Conservation (phyloP, 2,888 invertebrate genomes). For the Oxyscelio sp. region DNA sequence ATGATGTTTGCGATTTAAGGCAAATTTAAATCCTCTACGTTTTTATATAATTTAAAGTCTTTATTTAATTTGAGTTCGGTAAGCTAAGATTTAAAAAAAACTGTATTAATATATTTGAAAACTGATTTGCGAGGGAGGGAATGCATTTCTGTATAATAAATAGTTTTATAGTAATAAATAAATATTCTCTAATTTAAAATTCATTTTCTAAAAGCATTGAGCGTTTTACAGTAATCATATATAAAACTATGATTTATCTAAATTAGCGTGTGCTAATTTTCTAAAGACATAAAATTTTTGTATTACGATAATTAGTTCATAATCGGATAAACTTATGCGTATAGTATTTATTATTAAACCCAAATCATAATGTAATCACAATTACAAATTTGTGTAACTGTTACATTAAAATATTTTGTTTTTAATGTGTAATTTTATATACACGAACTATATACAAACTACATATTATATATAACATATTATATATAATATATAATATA, state of each 20-base stretch:
- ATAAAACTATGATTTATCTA: constrained; percentile 3
- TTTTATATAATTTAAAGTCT: neutral
- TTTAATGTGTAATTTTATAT: no score
- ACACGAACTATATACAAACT: no score
- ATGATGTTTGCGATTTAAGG: neutral
- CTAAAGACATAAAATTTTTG: constrained; percentile 7
- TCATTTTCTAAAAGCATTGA: constrained; percentile 3
- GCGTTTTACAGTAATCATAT: neutral
- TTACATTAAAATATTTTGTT: no score
- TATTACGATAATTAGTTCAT: constrained; percentile 2
- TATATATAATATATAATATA: no score
- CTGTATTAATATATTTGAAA: neutral
- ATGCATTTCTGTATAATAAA: no score
- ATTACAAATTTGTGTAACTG: neutral
- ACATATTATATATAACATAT: no score
- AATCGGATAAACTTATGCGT: constrained; percentile 6
- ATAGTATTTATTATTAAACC: neutral
- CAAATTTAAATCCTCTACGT: neutral
- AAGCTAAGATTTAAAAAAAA: neutral
- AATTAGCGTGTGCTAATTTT: constrained; percentile 14
- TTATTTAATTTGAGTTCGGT: neutral
- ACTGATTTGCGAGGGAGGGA: no score
- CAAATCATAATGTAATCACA: neutral
- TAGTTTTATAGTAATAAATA: neutral
- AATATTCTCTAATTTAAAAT: neutral